Conservation (phyloP, 2,888 invertebrate species). For the Barypeithes pellucidus region DNA sequence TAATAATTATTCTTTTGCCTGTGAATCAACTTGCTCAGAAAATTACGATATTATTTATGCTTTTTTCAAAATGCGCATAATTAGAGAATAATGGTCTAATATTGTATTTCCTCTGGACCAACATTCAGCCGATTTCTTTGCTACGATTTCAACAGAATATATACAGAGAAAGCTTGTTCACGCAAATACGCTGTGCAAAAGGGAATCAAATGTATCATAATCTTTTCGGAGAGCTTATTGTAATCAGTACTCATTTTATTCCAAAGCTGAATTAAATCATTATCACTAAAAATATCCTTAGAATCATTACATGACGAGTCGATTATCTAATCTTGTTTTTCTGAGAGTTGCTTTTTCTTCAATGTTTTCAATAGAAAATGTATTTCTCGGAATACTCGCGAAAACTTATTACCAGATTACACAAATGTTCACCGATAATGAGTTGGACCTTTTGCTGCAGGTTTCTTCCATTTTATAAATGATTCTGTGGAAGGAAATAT, state of each 20-base stretch:
- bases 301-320: too few relatives aligned
- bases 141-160: background rate
- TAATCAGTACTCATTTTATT: constrained; percentile 1
- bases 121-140: background rate
- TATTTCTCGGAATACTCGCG: background rate
- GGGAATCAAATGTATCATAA: background rate
- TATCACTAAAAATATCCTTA: too few relatives aligned
- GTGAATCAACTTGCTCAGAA: too few relatives aligned
- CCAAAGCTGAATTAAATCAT: too few relatives aligned
- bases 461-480: constrained; percentile 4
- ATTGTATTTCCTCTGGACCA: background rate
- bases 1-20: too few relatives aligned
- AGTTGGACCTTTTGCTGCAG: background rate
- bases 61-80: background rate
- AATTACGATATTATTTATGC: too few relatives aligned
- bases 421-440: constrained; percentile 3
- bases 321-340: too few relatives aligned
- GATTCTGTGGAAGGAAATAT: background rate
- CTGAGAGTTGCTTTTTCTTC: too few relatives aligned
- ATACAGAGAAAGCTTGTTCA: background rate
- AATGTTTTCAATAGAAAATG: background rate
- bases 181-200: constrained; percentile 3
- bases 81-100: too few relatives aligned
- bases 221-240: background rate
- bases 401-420: background rate